Evolutionary conservation across 2,888 invertebrate genomes (phyloP), one percentile per base, ranked within the genome.

Genomic region (Cataglyphis cursor): DNA sequence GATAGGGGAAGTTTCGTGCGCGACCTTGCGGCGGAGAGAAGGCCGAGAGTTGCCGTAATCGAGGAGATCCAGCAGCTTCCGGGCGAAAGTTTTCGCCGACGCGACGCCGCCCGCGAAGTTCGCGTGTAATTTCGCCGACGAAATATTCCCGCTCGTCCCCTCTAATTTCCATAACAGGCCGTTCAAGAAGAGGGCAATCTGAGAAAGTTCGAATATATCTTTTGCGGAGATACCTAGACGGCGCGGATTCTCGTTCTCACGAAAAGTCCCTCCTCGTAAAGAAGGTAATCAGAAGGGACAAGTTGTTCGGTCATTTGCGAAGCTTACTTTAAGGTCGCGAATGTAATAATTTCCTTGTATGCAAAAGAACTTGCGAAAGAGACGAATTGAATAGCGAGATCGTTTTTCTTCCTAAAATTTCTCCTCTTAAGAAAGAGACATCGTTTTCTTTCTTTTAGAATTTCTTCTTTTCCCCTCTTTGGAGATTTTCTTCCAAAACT

Each of bases 111-210:
- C 12, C 62, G 82, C 51, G 65, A 85, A 88, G 82, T 89, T 82
- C 81, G 83, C 81, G 84, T 89, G 84, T 89, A 90, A 88, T 90
- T 90, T 83, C 85, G 73, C 84, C 82, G 83, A 87, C 80, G 82
- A 84, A 65, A 84, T 85, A 88, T 82, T 86, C 86, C 72, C 84
- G 82, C 73, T 81, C 83, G 82, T 84, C 85, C 80, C 82, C 82
- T 86, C 66, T 88, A 88, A 90, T 90, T 90, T 90, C 88, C 90
- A 90, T 90, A 90, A 90, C 74, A 81, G 65, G 78, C 66, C 82
- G 76, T 82, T 75, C 88, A 51, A 62, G 75, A 84, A 65, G 28
- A 54, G 68, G 54, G 65, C 59, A 82, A 87, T 78, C 84, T 68
- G 65, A 65, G 62, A 3, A 85, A 88, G 38, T 84, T 85, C 61